Evolutionary conservation across 2,113 vertebrate species (phyloP).

Genomic region (Gallinago media): DNA sequence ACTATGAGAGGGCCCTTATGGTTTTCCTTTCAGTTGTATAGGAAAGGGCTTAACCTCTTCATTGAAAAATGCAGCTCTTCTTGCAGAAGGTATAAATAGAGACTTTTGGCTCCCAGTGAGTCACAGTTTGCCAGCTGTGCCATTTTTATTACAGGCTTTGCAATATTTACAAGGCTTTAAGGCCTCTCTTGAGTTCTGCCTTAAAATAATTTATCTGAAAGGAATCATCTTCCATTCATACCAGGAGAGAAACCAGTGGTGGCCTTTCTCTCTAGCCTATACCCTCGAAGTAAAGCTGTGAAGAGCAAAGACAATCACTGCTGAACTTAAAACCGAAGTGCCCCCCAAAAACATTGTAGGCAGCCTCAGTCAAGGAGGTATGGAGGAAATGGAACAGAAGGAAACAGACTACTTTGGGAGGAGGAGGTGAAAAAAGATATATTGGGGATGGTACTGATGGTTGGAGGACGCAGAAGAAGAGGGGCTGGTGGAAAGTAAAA

Average conservation of each 20-base stretch:
- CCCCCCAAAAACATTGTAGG: not conserved
- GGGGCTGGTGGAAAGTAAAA: not conserved
- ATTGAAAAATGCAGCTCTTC: not conserved
- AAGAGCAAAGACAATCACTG: not conserved
- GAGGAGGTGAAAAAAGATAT: not conserved
- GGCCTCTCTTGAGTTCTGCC: not conserved
- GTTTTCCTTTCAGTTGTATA: not conserved
- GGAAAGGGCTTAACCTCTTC: not conserved
- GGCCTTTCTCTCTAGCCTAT: not conserved
- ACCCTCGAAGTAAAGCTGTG: not conserved
- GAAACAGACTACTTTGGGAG: not conserved
- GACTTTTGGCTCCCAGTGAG: not conserved
- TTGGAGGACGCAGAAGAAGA: not conserved
- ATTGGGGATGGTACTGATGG: not conserved
- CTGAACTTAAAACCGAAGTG: not conserved
- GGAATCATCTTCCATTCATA: not conserved
- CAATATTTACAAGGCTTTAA: conserved; percentile 18
- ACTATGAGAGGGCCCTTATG: not conserved
- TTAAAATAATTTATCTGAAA: not conserved
- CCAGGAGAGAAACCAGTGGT: not conserved
- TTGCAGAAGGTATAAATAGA: not conserved
- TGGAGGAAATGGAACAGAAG: not conserved
- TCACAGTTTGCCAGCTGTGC: not conserved
- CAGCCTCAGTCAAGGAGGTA: not conserved
- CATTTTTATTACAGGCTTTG: not conserved